Conservation (phyloP, 35 echinoderm and acorn worm species). For the Stichopus chloronotus region DNA sequence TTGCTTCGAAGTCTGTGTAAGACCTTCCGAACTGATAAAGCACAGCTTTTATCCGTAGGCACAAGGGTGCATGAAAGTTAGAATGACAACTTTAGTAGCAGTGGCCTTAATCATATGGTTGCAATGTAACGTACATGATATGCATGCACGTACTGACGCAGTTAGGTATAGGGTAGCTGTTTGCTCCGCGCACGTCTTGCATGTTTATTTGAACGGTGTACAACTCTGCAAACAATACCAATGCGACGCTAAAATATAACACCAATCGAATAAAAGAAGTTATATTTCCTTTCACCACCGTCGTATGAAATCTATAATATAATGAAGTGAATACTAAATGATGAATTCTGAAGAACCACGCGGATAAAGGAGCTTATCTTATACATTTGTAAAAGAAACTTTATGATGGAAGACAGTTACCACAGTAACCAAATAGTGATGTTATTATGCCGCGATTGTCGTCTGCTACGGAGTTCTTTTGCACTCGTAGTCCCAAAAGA, state of each 20-base stretch:
- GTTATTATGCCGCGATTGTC: background rate
- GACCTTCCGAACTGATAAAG: too few species aligned
- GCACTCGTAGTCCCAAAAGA: too few species aligned
- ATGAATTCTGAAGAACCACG: background rate
- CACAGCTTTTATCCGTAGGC: too few species aligned
- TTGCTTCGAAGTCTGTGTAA: too few species aligned
- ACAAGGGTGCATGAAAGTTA: background rate
- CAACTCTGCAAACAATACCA: background rate
- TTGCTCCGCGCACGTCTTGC: background rate
- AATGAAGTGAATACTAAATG: background rate
- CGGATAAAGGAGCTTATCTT: background rate
- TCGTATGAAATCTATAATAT: background rate
- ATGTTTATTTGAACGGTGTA: background rate
- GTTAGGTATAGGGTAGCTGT: too few species aligned
- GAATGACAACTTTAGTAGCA: background rate
- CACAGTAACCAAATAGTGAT: background rate
- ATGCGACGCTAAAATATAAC: background rate
- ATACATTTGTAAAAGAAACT: background rate
- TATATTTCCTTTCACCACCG: background rate
- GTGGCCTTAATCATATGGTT: background rate
- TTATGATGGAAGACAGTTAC: background rate
- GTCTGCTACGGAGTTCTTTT: background rate
- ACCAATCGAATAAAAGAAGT: background rate
- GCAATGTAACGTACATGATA: background rate
- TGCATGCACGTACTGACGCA: background rate